Conservation (phyloP, 2,113 vertebrate genomes). For the Percopsis transmontana region DNA sequence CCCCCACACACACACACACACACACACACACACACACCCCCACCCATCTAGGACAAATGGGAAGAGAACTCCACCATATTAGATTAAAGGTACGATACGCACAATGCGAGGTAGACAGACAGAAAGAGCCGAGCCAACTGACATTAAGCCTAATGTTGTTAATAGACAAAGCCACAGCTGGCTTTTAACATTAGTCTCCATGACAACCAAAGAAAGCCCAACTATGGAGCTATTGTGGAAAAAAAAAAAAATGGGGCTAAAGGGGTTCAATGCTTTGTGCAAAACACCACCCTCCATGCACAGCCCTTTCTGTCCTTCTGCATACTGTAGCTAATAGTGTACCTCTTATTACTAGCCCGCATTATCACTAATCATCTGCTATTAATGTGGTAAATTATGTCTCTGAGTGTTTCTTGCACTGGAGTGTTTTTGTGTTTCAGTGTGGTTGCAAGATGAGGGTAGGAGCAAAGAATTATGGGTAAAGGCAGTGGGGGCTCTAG, state of each 20-base stretch:
- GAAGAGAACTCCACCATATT: conserved; percentile 45
- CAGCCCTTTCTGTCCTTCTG: conserved; percentile 53
- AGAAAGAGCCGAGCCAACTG: conserved; percentile 50
- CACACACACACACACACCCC: no score
- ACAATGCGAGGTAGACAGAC: conserved; percentile 50
- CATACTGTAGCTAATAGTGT: conserved; percentile 74
- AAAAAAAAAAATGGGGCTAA: conserved; percentile 43
- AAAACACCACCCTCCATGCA: conserved; percentile 43
- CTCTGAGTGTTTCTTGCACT: conserved; percentile 26
- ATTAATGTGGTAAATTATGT: conserved; percentile 56
- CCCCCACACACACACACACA: no score
- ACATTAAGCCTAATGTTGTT: conserved; percentile 66
- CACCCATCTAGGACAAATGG: no score
- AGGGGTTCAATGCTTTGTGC: conserved; percentile 66
- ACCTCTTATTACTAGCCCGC: conserved; percentile 64
- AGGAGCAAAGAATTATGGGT: conserved; percentile 33
- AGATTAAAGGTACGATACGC: conserved; percentile 39
- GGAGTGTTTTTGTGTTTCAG: conserved; percentile 13
- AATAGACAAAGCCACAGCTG: conserved; percentile 77
- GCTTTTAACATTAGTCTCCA: conserved; percentile 75
- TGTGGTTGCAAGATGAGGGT: conserved; percentile 26
- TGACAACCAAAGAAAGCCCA: conserved; percentile 67
- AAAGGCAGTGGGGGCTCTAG: conserved; percentile 22
- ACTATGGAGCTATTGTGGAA: conserved; percentile 60
- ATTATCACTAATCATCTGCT: conserved; percentile 70